Evolutionary conservation across 2,113 vertebrate species (phyloP), one percentile per base, ranked within the genome.

Genomic region (Notarius quadriscutis): DNA sequence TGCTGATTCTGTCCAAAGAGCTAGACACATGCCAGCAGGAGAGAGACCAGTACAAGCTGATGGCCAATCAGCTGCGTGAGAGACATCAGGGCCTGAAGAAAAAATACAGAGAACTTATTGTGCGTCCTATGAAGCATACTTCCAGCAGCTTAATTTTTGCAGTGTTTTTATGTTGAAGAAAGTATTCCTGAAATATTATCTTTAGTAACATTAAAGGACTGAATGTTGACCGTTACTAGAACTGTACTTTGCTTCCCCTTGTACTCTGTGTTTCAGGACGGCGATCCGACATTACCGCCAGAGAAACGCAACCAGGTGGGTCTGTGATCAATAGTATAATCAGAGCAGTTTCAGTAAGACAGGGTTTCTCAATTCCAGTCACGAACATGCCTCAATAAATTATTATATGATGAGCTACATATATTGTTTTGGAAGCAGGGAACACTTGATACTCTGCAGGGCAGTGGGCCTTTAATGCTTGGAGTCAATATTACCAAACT

Each of bases 1-100:
- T 99, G 53, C 94, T 99, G 84, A 99, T 99, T 92, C 96, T 99
- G 82, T 99, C 98, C 60, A 98, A 99, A 92, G 98, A 99, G 91
- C 94, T 99, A 92, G 98, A 98, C 92, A 97, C 95, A 10, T 98
- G 98, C 92, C 98, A 99, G 80, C 97, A 99, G 92, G 98, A 99
- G 91, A 94, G 97, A 89, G 98, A 99, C 95, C 98, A 99, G 91
- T 99, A 96, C 95, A 95, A 98, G 74, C 97, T 99, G 92, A 99
- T 99, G 97, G 97, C 98, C 84, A 99, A 98, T 90, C 98, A 99
- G 94, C 94, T 99, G 2, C 95, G 97, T 0, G 97, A 99, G 63
- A 95, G 95, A 20, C 98, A 99, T 92, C 98, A 99, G 90, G 94
- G 96, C 15, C 95, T 99, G 89, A 99, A 99, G 92, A 99, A 98